Evolutionary conservation across 2,888 invertebrate species (phyloP), one percentile per base, ranked within the genome.

Genomic region (Lasioglossum pauxillum): DNA sequence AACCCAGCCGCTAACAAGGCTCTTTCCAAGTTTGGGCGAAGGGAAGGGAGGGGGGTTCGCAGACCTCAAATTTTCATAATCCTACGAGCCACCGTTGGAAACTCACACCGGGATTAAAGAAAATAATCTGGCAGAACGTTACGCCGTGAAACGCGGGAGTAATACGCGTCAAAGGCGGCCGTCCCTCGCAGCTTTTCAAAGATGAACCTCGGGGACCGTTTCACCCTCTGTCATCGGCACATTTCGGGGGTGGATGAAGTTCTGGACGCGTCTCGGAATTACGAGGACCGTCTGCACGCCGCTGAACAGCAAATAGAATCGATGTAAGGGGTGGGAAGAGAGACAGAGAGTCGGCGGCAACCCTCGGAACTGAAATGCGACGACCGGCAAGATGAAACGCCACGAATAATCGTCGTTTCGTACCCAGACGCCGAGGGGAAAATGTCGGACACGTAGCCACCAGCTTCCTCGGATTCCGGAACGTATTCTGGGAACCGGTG

Each of bases 181-280:
- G n/a, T 38, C 69, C 10, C 74, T 23, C 75, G 53, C n/a, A 53
- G 35, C 44, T 72, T 49, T 71, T 14, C 49, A 69, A 67, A 41
- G 75, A 31, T 35, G 57, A 72, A 46, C 38, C 44, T 27, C 31
- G 2, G 60, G 31, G 23, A 35, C 19, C n/a, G 67, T 57, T 75
- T 38, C 53, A 46, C n/a, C 75, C 35, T 38, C 75, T 76, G 76
- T 44, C 64, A 76, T 64, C 64, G 78, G 46, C 71, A 71, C 53
- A n/a, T 79, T 60, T 31, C 46, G 27, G 67, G 38, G 38, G 38
- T 19, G 69, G 44, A 23, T 67, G 57, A 77, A 80, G 46, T 80
- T 78, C 49, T 60, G 69, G 49, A 78, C 64, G 71, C 74, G 64
- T 77, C 5, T 69, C 41, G 67, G 69, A 85, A 86, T 85, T 78